A percentile compares a stretch with the other conserved stretches of the same genome.
phyloP scores from a whole-genome alignment of 2,797 vertebrate genomes.

The Cirrhinus molitorella region DNA sequence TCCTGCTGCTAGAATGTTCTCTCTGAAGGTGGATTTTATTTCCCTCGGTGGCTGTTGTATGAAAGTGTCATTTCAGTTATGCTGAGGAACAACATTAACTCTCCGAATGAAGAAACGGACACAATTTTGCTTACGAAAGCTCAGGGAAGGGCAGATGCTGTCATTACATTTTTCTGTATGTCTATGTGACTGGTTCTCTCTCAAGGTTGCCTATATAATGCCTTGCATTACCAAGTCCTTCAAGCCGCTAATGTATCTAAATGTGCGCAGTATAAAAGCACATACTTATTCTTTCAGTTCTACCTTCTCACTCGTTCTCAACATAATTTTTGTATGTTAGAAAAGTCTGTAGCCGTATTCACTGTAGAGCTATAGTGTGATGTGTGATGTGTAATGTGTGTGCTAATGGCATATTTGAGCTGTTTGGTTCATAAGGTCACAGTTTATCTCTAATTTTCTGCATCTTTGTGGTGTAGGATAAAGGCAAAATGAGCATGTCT shows the following conservation, averaged over 20 bases:
- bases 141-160: not conserved
- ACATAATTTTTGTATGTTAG: not conserved
- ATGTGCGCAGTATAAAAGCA: not conserved
- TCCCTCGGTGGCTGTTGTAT: constrained; percentile 23
- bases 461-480: not conserved
- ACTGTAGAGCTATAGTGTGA: not conserved
- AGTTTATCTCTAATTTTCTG: not conserved
- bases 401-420: not conserved
- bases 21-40: constrained; percentile 13
- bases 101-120: constrained; percentile 20
- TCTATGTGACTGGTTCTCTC: not conserved
- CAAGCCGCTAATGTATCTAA: not conserved
- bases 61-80: constrained; percentile 21
- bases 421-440: not conserved
- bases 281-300: not conserved
- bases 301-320: not conserved
- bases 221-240: not conserved
- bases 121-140: not conserved
- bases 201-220: constrained; percentile 15
- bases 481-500: not conserved
- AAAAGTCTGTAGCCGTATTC: not conserved
- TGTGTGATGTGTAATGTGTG: not conserved
- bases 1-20: not conserved
- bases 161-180: not conserved
- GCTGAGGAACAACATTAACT: constrained; percentile 15